These are phyloP conservation scores for Choristoneura fumiferana DNA, from an alignment of 1,140 invertebrate species.

Conservation along the genomic window DNA sequence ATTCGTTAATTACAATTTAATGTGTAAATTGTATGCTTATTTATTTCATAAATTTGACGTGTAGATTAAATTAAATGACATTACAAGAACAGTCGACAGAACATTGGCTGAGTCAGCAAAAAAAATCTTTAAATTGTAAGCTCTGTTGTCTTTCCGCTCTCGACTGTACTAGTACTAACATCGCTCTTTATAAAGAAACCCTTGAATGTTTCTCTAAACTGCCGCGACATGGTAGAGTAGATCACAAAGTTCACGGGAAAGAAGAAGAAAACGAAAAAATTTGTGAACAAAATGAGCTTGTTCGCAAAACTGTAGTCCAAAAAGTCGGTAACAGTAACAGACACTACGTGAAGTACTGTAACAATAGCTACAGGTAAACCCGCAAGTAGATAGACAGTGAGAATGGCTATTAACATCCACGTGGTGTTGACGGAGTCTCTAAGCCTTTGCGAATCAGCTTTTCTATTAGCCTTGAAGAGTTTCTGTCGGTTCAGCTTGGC, in stretches of 20 bases:
- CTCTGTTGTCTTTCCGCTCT: no score
- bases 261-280: constrained; percentile 94
- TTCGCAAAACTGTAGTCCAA: constrained; percentile 90
- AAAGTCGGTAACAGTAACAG: constrained; percentile 84
- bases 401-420: constrained; percentile 95
- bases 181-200: constrained; percentile 87
- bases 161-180: constrained; percentile 77
- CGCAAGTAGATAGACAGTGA: constrained; percentile 93
- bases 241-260: constrained; percentile 98
- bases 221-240: constrained; percentile 96
- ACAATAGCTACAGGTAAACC: constrained; percentile 95
- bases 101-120: no score
- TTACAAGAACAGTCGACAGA: no score
- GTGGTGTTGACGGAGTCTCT: constrained; percentile 95
- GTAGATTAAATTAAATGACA: no score
- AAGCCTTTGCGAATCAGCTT: constrained; percentile 89
- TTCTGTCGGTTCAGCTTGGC: constrained; percentile 89
- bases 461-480: constrained; percentile 91
- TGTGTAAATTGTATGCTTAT: no score
- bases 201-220: constrained; percentile 96
- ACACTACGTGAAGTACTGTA: constrained; percentile 90
- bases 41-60: no score
- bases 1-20: no score
- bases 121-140: no score
- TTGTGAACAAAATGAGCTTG: constrained; percentile 90